A percentile compares a stretch with the other conserved stretches of the same genome.
phyloP scores from a whole-genome alignment of 1,140 invertebrate genomes.

The Drosophila trapezifrons region DNA sequence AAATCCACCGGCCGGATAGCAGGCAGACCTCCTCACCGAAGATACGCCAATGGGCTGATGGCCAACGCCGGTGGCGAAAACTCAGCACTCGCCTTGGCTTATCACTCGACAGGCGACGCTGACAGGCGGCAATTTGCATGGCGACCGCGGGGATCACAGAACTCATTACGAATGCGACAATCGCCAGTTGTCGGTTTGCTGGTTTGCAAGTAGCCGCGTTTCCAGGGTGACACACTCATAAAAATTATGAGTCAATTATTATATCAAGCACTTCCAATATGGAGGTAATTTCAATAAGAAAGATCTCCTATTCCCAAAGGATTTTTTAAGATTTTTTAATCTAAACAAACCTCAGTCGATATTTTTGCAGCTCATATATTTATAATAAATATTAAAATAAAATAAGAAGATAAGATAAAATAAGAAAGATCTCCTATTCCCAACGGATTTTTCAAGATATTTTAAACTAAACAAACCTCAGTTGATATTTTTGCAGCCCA shows the following conservation, averaged over 20 bases:
- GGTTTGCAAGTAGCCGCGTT: conserved; percentile 13
- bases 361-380: no score
- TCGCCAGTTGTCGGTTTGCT: conserved; percentile 19
- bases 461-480: no score
- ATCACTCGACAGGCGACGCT: conserved; percentile 50
- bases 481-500: no score
- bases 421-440: no score
- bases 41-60: conserved; percentile 23
- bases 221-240: conserved; percentile 4
- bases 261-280: neutral
- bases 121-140: conserved; percentile 58
- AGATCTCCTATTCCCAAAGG: no score
- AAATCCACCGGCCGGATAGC: conserved; percentile 24
- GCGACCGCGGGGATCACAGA: conserved; percentile 23
- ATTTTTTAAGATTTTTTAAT: no score
- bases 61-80: conserved; percentile 57
- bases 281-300: no score
- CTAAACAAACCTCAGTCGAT: no score
- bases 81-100: conserved; percentile 38
- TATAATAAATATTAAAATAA: no score
- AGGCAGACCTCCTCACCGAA: conserved; percentile 1
- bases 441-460: no score
- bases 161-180: conserved; percentile 76
- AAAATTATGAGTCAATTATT: neutral
- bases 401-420: no score